A percentile compares a stretch with the other conserved stretches of the same genome.
Evolutionary conservation across 2,797 vertebrate species (phyloP).

Genomic region (Prunella strophiata): DNA sequence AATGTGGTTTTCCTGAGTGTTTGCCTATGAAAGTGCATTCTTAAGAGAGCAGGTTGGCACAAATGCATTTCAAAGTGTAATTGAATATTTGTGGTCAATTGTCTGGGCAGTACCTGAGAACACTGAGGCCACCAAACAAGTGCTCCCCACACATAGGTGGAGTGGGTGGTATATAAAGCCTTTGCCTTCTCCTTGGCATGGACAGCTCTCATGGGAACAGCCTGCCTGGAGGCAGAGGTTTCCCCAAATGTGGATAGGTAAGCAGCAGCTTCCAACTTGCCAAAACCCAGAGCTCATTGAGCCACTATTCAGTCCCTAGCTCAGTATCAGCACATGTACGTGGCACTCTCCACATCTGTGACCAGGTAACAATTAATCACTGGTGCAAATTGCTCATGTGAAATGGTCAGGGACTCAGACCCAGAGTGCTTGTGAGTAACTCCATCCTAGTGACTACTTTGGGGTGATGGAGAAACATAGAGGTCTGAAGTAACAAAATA

Average conservation of each 20-base stretch:
- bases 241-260: not conserved
- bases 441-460: not conserved
- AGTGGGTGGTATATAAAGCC: not conserved
- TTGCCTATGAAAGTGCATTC: not conserved
- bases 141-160: not conserved
- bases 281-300: not conserved
- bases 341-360: not conserved
- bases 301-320: not conserved
- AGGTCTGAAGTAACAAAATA: not conserved
- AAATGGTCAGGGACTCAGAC: not conserved
- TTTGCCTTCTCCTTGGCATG: not conserved
- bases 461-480: not conserved
- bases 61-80: not conserved
- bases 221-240: not conserved
- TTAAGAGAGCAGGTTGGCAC: not conserved
- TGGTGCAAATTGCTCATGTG: not conserved
- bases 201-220: not conserved
- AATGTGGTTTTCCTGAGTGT: not conserved
- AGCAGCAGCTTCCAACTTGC: not conserved
- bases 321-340: not conserved
- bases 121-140: not conserved
- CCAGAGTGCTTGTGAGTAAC: not conserved
- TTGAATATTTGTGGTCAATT: conserved; percentile 34
- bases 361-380: not conserved
- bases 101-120: not conserved